phyloP scores from a whole-genome alignment of 1,140 invertebrate genomes.

The Apis laboriosa region DNA sequence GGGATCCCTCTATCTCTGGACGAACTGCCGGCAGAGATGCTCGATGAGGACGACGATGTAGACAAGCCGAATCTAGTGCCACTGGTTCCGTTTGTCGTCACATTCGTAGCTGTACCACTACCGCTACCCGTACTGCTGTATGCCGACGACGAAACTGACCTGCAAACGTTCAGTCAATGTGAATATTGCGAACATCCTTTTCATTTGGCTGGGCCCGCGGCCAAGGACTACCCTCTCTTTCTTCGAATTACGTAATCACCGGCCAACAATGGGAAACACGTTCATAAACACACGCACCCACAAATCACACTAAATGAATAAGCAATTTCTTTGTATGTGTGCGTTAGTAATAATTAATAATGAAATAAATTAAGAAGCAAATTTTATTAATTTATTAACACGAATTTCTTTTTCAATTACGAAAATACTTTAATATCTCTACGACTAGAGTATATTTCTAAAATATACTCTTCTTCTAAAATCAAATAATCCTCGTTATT shows the following conservation, averaged over 20 bases:
- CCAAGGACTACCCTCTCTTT: conserved; percentile 66
- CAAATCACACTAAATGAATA: conserved; percentile 7
- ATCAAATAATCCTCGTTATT: background rate
- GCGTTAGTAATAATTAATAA: background rate
- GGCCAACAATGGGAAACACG: conserved; percentile 16
- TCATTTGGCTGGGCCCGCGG: conserved; percentile 62
- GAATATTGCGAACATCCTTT: conserved; percentile 54
- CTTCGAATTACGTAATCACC: conserved; percentile 47
- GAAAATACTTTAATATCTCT: background rate
- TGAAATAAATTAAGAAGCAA: background rate
- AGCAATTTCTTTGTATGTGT: background rate
- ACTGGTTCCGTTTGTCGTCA: conserved; percentile 42
- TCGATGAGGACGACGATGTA: conserved; percentile 43
- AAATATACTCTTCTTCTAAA: too few relatives aligned
- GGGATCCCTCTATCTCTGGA: conserved; percentile 50
- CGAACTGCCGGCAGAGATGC: conserved; percentile 28
- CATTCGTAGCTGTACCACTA: conserved; percentile 22
- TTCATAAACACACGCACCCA: conserved; percentile 29
- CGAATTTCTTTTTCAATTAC: background rate
- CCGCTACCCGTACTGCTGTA: conserved; percentile 45
- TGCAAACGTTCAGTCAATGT: conserved; percentile 65
- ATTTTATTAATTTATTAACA: background rate
- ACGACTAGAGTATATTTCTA: too few relatives aligned
- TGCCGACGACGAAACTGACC: conserved; percentile 74
- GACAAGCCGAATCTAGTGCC: conserved; percentile 49